Conservation (phyloP, 2,888 invertebrate genomes). For the Ormyrus nitidulus region DNA sequence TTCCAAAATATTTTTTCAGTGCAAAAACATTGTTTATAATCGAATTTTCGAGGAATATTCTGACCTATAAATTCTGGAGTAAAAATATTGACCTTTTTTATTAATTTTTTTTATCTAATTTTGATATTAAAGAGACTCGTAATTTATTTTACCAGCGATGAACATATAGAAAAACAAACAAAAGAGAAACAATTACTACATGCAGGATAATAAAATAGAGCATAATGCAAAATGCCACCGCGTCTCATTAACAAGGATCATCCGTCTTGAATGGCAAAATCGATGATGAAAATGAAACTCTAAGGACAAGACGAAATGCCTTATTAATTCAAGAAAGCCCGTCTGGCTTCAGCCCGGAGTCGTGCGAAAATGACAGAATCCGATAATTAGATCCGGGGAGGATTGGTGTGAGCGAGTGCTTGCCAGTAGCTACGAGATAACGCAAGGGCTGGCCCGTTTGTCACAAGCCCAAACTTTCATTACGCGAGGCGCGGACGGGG, state of each 20-base stretch:
- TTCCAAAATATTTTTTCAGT: too few relatives aligned
- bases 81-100: too few relatives aligned
- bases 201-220: too few relatives aligned
- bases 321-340: slow-evolving; percentile 29
- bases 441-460: slow-evolving; percentile 36
- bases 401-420: not conserved
- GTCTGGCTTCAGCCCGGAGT: not conserved
- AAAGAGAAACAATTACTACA: too few relatives aligned
- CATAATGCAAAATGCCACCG: too few relatives aligned
- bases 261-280: not conserved
- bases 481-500: not conserved
- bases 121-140: too few relatives aligned
- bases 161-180: too few relatives aligned
- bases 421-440: not conserved
- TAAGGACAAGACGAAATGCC: slow-evolving; percentile 20
- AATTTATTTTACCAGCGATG: too few relatives aligned
- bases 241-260: not conserved
- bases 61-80: too few relatives aligned
- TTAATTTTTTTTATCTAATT: too few relatives aligned
- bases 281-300: slow-evolving; percentile 30
- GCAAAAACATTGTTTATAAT: too few relatives aligned
- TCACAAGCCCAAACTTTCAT: slow-evolving; percentile 51
- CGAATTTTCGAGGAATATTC: too few relatives aligned
- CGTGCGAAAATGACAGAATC: slow-evolving; percentile 49
- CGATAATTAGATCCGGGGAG: slow-evolving; percentile 51